A percentile compares a stretch with the other conserved stretches of the same genome.
phyloP scores from a whole-genome alignment of 2,797 vertebrate species.

The Micropoecilia bifurca region DNA sequence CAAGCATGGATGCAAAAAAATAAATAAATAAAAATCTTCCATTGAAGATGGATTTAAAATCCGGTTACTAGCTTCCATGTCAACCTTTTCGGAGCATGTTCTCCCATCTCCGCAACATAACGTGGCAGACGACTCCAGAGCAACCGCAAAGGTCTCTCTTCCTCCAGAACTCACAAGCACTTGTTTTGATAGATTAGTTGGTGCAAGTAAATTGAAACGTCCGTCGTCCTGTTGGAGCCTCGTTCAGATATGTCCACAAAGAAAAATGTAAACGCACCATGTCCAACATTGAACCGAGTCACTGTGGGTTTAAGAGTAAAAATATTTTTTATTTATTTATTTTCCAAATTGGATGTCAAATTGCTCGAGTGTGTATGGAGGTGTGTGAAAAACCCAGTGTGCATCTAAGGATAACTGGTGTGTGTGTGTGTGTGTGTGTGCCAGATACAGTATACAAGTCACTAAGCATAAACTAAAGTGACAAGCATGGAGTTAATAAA shows the following conservation, averaged over 20 bases:
- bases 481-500: slow-evolving; percentile 68
- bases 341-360: too few species aligned
- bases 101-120: slow-evolving; percentile 49
- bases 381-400: not conserved
- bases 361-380: not conserved
- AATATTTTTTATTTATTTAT: too few species aligned
- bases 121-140: slow-evolving; percentile 58
- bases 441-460: slow-evolving; percentile 47
- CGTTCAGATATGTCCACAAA: slow-evolving; percentile 5
- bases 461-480: slow-evolving; percentile 53
- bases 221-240: slow-evolving; percentile 23
- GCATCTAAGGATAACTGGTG: slow-evolving; percentile 9
- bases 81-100: slow-evolving; percentile 48
- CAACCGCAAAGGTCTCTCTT: slow-evolving; percentile 71
- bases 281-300: not conserved
- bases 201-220: slow-evolving; percentile 41
- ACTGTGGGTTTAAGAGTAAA: not conserved
- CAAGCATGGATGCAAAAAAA: slow-evolving; percentile 57
- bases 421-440: slow-evolving; percentile 10
- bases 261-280: slow-evolving; percentile 22
- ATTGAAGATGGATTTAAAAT: slow-evolving; percentile 42
- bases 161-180: slow-evolving; percentile 70
- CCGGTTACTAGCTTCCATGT: slow-evolving; percentile 41
- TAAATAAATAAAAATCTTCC: slow-evolving; percentile 1
- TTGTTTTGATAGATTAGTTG: slow-evolving; percentile 76